Conservation (phyloP, 37 sponge, comb jelly and placozoan genomes). For the Hormiphora californensis region DNA sequence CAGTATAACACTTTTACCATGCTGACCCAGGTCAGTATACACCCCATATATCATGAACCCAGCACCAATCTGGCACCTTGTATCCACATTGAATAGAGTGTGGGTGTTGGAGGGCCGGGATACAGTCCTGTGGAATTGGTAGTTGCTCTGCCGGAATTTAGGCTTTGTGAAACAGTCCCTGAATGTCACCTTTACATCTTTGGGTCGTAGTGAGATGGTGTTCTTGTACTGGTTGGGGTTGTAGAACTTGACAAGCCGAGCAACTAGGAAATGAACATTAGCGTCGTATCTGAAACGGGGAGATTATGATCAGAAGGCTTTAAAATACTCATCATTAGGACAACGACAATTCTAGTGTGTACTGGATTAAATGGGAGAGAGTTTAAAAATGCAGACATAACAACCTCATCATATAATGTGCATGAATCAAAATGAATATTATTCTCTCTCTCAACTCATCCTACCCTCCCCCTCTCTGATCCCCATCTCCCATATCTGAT, state of each 20-base stretch:
- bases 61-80: background rate
- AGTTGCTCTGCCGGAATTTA: background rate
- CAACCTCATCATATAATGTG: too few relatives aligned
- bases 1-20: background rate
- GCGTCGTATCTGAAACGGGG: background rate
- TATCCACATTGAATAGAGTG: background rate
- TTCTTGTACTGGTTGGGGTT: background rate
- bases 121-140: background rate
- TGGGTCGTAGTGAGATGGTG: background rate
- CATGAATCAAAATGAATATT: too few relatives aligned
- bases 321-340: too few relatives aligned
- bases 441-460: too few relatives aligned
- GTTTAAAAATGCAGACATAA: too few relatives aligned
- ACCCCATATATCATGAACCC: background rate
- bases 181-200: background rate
- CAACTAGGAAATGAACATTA: background rate
- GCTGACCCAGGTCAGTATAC: background rate
- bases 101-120: background rate
- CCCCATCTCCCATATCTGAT: too few relatives aligned
- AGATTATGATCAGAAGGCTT: too few relatives aligned
- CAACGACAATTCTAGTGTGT: too few relatives aligned
- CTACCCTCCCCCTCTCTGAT: too few relatives aligned
- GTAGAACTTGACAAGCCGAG: background rate
- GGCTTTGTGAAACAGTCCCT: background rate
- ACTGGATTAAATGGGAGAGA: too few relatives aligned